Conservation (phyloP, 2,888 invertebrate genomes). For the Troides oblongomaculatus region DNA sequence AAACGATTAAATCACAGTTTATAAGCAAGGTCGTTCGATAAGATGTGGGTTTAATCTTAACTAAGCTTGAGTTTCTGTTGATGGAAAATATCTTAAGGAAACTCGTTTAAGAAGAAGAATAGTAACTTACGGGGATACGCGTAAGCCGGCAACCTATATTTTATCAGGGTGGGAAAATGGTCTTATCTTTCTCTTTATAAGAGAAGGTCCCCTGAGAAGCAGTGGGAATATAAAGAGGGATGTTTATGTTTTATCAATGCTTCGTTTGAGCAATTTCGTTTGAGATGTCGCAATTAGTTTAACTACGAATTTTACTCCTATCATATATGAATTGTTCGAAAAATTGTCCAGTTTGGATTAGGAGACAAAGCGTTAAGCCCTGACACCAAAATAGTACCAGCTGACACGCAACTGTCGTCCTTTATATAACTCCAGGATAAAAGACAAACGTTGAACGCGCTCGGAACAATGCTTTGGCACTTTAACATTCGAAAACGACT, state of each 20-base stretch:
- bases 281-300: background rate
- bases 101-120: too few relatives aligned
- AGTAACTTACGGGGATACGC: too few relatives aligned
- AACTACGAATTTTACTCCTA: background rate
- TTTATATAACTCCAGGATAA: conserved; percentile 9
- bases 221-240: too few relatives aligned
- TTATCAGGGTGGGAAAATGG: too few relatives aligned
- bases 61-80: too few relatives aligned
- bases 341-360: background rate
- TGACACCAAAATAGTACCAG: conserved; percentile 4
- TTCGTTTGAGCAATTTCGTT: background rate
- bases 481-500: conserved; percentile 19
- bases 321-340: background rate
- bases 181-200: too few relatives aligned
- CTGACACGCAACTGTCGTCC: conserved; percentile 20
- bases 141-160: too few relatives aligned
- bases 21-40: background rate
- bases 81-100: too few relatives aligned
- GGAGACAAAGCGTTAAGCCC: conserved; percentile 9
- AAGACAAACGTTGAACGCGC: conserved; percentile 24
- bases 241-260: too few relatives aligned
- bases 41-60: too few relatives aligned
- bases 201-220: too few relatives aligned
- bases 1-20: background rate
- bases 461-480: conserved; percentile 10